Base-by-base conservation (phyloP, 1,140 invertebrate genomes). In the Lamellibrachia luymesi region DNA sequence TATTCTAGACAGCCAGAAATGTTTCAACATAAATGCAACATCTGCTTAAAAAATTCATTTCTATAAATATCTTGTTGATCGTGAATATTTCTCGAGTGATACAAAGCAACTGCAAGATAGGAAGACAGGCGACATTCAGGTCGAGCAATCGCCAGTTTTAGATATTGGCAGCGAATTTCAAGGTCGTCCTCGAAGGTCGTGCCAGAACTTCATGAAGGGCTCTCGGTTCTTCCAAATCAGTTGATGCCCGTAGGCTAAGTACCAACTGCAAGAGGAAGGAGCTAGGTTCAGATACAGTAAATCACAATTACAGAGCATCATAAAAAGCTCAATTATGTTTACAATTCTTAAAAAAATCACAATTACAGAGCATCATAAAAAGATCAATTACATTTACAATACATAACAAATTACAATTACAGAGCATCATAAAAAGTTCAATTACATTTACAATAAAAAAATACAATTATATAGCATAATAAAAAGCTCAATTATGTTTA, bases 211-310 rank as follows among this genome's bases (percentile, higher is more conserved):
- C 90, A 91, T 91, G 49, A 91, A 50, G 6, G 90, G 90, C n/a
- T 91, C 90, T 51, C 90, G 6, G 38, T 51, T 91, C 90, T 91
- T 91, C 90, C 90, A 91, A 25, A 91, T 91, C 38, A 91, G 90
- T n/a, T 49, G 49, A 50, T 91, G 38, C 13, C 90, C 90, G 50
- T 91, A 91, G 13, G 38, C 50, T n/a, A 50, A 49, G 17, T 91
- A 91, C 90, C 90, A 91, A 38, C 90, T 91, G 90, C 38, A 91
- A 91, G 50, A 51, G 17, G n/a, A 90, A 90, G n/a, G n/a, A 1
- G n/a, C 17, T 22, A 17, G 17, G 17, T n/a, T 90, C n/a, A 90
- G 80, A 90, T 22, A 90, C n/a, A 17, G 17, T 0, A 38, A 38
- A 38, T 38, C 38, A 38, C 38, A 38, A 38, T 38, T 38, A 38